Percentiles rank a stretch among this genome's conserved stretches.
These are phyloP conservation scores for Neopelma chrysocephalum DNA, from an alignment of 2,797 vertebrate genomes.

Conservation along the genomic window DNA sequence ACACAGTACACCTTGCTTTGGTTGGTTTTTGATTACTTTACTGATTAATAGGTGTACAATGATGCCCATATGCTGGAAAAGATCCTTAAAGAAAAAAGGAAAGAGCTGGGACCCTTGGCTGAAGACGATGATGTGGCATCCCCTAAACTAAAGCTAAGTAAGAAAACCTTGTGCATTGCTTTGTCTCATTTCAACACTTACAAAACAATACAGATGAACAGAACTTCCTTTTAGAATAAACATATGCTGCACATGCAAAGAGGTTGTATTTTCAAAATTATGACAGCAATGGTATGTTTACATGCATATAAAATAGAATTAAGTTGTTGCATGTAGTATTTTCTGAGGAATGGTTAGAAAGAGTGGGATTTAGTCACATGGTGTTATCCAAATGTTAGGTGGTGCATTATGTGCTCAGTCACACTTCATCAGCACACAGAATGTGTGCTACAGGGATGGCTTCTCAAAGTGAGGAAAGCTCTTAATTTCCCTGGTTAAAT, in stretches of 20 bases:
- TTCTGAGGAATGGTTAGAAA: neutral
- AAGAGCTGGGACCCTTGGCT: conserved; percentile 89
- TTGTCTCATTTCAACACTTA: neutral
- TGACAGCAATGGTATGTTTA: neutral
- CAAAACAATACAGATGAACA: neutral
- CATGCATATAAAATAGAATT: neutral
- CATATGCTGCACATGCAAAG: neutral
- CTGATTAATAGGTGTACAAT: conserved; percentile 89
- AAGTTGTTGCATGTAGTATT: neutral
- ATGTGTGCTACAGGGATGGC: neutral
- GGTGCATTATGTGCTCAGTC: neutral
- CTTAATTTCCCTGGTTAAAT: neutral
- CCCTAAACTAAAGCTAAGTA: conserved; percentile 97
- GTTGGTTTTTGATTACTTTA: conserved; percentile 45
- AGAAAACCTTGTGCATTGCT: conserved; percentile 43
- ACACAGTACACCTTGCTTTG: neutral
- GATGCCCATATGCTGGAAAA: conserved; percentile 95
- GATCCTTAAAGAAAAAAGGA: conserved; percentile 92
- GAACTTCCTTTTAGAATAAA: neutral
- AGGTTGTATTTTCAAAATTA: neutral
- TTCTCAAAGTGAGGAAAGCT: neutral
- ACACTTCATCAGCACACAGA: neutral
- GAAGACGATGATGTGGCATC: conserved; percentile 94
- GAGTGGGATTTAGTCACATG: neutral
- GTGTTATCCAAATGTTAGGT: neutral